Evolutionary conservation across 2,888 invertebrate genomes (phyloP).

Genomic region (Nephrotoma flavescens): DNA sequence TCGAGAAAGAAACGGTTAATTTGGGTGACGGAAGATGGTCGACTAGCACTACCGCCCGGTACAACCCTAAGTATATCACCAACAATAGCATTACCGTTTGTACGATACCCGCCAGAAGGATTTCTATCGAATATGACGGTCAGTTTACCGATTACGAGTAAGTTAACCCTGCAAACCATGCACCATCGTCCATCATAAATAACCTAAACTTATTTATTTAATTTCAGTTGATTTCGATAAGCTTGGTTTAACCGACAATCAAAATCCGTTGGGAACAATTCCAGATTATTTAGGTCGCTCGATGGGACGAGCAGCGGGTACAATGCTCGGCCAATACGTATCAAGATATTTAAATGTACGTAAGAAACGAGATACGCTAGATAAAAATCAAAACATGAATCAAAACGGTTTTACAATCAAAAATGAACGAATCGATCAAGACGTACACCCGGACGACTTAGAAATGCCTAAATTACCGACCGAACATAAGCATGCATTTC

Average conservation of each 20-base stretch:
- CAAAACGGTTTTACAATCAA: slow-evolving; percentile 24
- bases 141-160: slow-evolving; percentile 72
- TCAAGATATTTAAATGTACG: slow-evolving; percentile 51
- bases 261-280: slow-evolving; percentile 69
- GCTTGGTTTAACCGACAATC: slow-evolving; percentile 73
- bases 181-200: background rate
- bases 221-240: slow-evolving; percentile 69
- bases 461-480: slow-evolving; percentile 32
- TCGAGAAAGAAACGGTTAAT: slow-evolving; percentile 68
- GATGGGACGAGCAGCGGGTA: slow-evolving; percentile 58
- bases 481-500: slow-evolving; percentile 41
- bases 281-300: slow-evolving; percentile 63
- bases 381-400: slow-evolving; percentile 24
- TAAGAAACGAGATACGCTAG: slow-evolving; percentile 34
- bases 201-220: slow-evolving; percentile 11
- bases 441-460: slow-evolving; percentile 27
- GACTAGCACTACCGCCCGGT: slow-evolving; percentile 70
- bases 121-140: slow-evolving; percentile 73
- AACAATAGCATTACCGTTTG: slow-evolving; percentile 66
- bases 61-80: slow-evolving; percentile 66
- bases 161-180: slow-evolving; percentile 28
- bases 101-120: slow-evolving; percentile 71
- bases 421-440: slow-evolving; percentile 24
- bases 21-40: slow-evolving; percentile 74
- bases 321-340: slow-evolving; percentile 50